Conservation (phyloP, 2,113 vertebrate genomes). For the Natator depressus region DNA sequence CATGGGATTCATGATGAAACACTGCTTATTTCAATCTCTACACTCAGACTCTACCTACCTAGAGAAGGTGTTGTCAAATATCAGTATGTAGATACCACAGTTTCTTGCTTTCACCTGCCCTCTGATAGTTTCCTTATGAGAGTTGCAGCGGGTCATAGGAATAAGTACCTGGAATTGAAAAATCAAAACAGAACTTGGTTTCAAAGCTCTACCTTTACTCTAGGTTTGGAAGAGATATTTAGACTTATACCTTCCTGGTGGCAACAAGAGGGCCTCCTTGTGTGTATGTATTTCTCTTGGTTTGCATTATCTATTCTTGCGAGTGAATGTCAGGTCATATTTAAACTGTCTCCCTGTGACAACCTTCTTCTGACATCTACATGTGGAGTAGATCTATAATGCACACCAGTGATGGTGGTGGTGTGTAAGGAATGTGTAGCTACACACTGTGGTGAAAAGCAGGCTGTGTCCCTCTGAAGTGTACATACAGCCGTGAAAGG, state of each 20-base stretch:
- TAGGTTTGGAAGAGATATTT: neutral
- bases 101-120: constrained; percentile 92
- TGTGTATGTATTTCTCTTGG: neutral
- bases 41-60: constrained; percentile 78
- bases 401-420: neutral
- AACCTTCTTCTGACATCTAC: neutral
- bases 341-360: neutral
- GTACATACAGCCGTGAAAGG: neutral
- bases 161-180: constrained; percentile 89
- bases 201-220: neutral
- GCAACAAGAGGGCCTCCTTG: neutral
- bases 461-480: neutral
- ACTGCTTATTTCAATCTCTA: neutral
- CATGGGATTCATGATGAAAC: neutral
- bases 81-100: constrained; percentile 88
- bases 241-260: neutral
- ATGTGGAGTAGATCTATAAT: neutral
- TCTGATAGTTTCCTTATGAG: constrained; percentile 92
- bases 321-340: neutral
- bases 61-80: constrained; percentile 98
- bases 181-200: neutral
- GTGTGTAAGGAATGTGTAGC: neutral
- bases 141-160: constrained; percentile 92
- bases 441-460: neutral
- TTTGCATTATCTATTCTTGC: neutral